Evolutionary conservation across 2,888 invertebrate species (phyloP).

Genomic region (Celastrina argiolus): DNA sequence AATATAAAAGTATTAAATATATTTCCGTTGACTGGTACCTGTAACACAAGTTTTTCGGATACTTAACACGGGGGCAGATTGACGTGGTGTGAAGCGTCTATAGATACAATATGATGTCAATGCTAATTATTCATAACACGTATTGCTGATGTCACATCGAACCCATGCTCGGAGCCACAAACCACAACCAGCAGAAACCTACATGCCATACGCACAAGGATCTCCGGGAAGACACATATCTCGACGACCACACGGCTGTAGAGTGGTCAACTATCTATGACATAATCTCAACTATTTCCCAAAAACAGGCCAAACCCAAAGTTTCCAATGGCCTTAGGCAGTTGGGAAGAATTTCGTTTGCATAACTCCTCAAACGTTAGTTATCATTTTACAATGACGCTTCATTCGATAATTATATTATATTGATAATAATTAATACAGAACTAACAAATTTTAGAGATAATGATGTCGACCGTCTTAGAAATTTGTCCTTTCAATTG

Average conservation of each 20-base stretch:
- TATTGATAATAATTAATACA: too few relatives aligned
- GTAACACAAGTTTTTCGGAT: too few relatives aligned
- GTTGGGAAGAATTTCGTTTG: conserved; percentile 3
- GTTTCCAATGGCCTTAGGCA: background rate
- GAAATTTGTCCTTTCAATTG: too few relatives aligned
- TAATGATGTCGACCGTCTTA: too few relatives aligned
- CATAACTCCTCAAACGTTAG: background rate
- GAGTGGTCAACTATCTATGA: conserved; percentile 11
- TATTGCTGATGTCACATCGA: background rate
- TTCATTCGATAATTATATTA: background rate
- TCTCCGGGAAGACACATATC: conserved; percentile 12
- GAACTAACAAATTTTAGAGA: too few relatives aligned
- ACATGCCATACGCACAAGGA: conserved; percentile 21
- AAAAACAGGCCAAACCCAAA: background rate
- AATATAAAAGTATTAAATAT: too few relatives aligned
- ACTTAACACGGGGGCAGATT: too few relatives aligned
- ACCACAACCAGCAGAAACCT: background rate
- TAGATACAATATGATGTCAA: too few relatives aligned
- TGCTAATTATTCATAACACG: background rate
- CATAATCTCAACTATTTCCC: conserved; percentile 5
- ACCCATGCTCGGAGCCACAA: background rate
- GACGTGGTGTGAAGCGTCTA: too few relatives aligned
- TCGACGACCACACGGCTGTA: conserved; percentile 5
- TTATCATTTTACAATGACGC: background rate
- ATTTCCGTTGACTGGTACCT: too few relatives aligned